Conservation (phyloP, 2,113 vertebrate genomes). For the Seriola dumerili region DNA sequence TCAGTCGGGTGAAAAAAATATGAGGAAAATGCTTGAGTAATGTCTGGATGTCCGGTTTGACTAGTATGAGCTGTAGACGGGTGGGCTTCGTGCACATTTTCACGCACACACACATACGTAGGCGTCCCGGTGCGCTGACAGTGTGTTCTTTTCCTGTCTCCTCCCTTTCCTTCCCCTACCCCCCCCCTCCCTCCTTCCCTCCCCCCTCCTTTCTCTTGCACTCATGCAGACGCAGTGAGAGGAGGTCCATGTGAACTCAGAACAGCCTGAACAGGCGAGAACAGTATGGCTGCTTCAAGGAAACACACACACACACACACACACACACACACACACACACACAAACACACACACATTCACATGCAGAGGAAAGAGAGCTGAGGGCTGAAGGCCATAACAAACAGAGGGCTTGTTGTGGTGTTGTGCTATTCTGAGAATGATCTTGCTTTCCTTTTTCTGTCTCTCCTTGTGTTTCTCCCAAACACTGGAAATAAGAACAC, state of each 20-base stretch:
- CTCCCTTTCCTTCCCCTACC: conserved; percentile 72
- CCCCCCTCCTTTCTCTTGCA: neutral
- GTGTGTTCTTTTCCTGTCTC: conserved; percentile 59
- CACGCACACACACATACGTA: conserved; percentile 40
- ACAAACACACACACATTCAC: conserved; percentile 26
- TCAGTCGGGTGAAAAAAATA: too few relatives aligned
- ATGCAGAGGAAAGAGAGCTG: conserved; percentile 17
- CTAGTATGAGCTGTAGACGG: too few relatives aligned
- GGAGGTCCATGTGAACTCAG: conserved; percentile 28
- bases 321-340: conserved; percentile 31
- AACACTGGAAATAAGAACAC: conserved; percentile 37
- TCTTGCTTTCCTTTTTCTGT: conserved; percentile 34
- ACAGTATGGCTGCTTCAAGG: conserved; percentile 47
- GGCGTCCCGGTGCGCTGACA: conserved; percentile 58
- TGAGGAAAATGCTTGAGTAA: too few relatives aligned
- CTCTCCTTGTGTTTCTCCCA: conserved; percentile 36
- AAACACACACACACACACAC: conserved; percentile 29
- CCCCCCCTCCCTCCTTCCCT: neutral
- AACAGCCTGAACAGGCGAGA: conserved; percentile 47
- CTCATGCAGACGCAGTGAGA: conserved; percentile 7
- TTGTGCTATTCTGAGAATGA: conserved; percentile 71
- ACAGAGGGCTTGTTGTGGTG: conserved; percentile 59
- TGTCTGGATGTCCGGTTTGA: too few relatives aligned
- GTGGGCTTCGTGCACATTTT: too few relatives aligned
- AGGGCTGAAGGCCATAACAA: conserved; percentile 51